Conservation (phyloP, 2,888 invertebrate genomes). For the Ernsta delagoae region DNA sequence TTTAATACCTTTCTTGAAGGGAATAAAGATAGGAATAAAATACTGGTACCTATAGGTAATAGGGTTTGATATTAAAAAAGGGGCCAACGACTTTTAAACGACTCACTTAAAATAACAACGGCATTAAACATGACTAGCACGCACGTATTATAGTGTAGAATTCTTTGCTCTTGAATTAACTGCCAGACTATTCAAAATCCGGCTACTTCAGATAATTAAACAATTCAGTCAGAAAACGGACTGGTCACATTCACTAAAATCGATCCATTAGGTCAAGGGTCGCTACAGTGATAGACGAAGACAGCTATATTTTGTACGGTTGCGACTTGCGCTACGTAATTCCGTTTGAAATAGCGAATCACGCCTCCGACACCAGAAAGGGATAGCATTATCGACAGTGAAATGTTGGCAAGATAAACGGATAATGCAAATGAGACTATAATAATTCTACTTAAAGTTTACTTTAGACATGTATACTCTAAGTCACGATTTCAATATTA, state of each 20-base stretch:
- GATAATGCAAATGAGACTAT: constrained; percentile 67
- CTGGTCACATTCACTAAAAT: constrained; percentile 75
- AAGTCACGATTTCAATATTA: constrained; percentile 74
- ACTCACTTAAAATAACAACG: too few relatives aligned
- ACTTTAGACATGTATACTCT: constrained; percentile 48
- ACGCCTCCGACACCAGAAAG: constrained; percentile 76
- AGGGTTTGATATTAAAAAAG: too few relatives aligned
- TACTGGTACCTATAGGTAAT: too few relatives aligned
- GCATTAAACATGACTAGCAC: too few relatives aligned
- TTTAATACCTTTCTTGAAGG: too few relatives aligned
- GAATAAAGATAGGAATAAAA: too few relatives aligned
- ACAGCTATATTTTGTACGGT: constrained; percentile 68
- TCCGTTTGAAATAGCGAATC: constrained; percentile 76
- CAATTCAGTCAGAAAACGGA: constrained; percentile 61
- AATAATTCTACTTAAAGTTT: constrained; percentile 56
- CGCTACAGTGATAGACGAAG: constrained; percentile 70
- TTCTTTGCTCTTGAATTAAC: too few relatives aligned
- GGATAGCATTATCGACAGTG: constrained; percentile 76
- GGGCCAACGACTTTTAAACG: too few relatives aligned
- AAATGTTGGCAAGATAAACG: constrained; percentile 66
- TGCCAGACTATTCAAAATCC: constrained; percentile 45
- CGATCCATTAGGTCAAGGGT: constrained; percentile 81
- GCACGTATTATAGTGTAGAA: too few relatives aligned
- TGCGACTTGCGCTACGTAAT: constrained; percentile 57
- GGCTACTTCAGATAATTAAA: constrained; percentile 69